Evolutionary conservation across 2,888 invertebrate genomes (phyloP), one percentile per base, ranked within the genome.

Genomic region (Tenthredo mesomela): DNA sequence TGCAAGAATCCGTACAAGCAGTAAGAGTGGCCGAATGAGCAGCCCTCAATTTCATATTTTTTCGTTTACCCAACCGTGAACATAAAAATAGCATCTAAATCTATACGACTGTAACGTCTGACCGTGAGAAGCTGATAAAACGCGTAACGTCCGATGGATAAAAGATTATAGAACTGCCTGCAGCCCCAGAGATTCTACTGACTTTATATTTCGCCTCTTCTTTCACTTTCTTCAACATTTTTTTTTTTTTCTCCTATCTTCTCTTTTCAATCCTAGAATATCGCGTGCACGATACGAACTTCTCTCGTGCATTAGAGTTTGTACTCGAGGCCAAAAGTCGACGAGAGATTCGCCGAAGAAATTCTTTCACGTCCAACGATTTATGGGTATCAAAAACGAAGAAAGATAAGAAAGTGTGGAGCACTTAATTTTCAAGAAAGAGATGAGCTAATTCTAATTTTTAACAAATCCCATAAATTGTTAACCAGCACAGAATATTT

Each of bases 71-170:
- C 33, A n/a, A 18, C 37, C 70, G n/a, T n/a, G 33, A 37, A 70
- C 70, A 37, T 37, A 29, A 70, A 73, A 73, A 43, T 43, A 73
- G n/a, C 21, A n/a, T 43, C 71, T 40, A 73, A 73, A 73, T 73
- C 43, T 43, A 21, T 73, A 43, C 40, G 21, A 37, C 25, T 43
- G 25, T 70, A 37, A 70, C 33, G 37, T 70, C 37, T 7, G 71
- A 73, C 71, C 71, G 25, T 43, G 43, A 43, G 43, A 21, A 73
- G 43, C 21, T 12, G 43, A 73, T 73, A 43, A 73, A 73, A 43
- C 71, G 40, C 71, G 21, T 43, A 73, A 73, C n/a, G 25, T 37
- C 70, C 18, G 37, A 4, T 70, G 18, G 70, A n/a, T 70, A 70
- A 70, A 70, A 70, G 70, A 70, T 37, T 70, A n/a, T 10, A 37